Percentiles rank a stretch among this genome's conserved stretches.
These are phyloP conservation scores for Chondrilla cf. caribensis DNA, from an alignment of 37 sponge, comb jelly and placozoan genomes.

Conservation along the genomic window DNA sequence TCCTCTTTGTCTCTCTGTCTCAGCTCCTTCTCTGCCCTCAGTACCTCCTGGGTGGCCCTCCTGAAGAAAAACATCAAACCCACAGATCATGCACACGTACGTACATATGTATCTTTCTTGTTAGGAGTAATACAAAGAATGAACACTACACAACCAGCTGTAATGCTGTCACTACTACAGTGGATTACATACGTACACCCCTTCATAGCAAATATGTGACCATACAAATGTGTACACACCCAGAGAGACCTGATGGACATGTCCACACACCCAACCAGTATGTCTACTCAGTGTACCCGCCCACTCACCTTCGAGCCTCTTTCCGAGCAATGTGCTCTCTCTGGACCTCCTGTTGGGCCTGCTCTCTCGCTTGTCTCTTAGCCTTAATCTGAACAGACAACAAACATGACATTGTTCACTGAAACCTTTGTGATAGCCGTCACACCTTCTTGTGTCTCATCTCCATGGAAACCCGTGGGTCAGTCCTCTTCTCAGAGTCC, in stretches of 20 bases:
- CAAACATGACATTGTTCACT: not conserved
- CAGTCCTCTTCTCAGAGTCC: not conserved
- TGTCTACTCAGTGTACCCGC: too few species aligned
- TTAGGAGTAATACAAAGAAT: too few species aligned
- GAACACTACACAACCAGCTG: too few species aligned
- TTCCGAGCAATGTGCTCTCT: not conserved
- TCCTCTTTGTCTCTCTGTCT: constrained; percentile 1
- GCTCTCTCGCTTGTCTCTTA: constrained; percentile 1
- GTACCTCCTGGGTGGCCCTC: constrained; percentile 1
- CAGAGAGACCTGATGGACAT: too few species aligned
- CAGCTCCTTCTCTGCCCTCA: not conserved
- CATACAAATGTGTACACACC: too few species aligned
- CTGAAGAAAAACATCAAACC: too few species aligned
- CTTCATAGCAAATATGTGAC: too few species aligned
- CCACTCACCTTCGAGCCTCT: not conserved
- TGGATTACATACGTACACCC: too few species aligned
- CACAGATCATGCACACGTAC: too few species aligned
- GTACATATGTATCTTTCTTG: too few species aligned
- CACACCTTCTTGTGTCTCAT: constrained; percentile 61
- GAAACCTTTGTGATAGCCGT: not conserved
- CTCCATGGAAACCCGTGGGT: constrained; percentile 67
- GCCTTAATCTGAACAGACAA: constrained; percentile 1
- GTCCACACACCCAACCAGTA: too few species aligned
- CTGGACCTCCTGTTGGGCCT: not conserved
- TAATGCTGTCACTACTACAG: too few species aligned